Evolutionary conservation across 2,797 vertebrate species (phyloP).

Genomic region (Sebastes itinus): DNA sequence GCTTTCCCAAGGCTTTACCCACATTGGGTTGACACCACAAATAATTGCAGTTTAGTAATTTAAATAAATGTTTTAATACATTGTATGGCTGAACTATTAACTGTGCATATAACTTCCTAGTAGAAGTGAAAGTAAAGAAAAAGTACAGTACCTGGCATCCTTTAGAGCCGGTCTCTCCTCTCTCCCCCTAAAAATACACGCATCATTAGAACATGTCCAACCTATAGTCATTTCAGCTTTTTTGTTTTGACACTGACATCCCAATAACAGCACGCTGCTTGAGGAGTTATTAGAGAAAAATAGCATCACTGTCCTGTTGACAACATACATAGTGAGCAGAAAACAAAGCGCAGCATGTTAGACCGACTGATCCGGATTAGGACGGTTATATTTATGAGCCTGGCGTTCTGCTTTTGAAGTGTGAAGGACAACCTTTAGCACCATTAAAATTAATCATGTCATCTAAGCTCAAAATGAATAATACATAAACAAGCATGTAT

Average conservation of each 20-base stretch:
- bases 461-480: slow-evolving; percentile 47
- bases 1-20: not conserved
- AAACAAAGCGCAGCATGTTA: not conserved
- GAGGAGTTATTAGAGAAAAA: not conserved
- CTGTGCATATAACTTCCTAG: not conserved
- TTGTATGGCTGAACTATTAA: not conserved
- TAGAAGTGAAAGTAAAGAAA: not conserved
- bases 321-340: not conserved
- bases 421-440: slow-evolving; percentile 54
- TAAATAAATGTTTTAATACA: not conserved
- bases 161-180: slow-evolving; percentile 69
- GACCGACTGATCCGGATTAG: not conserved
- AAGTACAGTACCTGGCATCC: slow-evolving; percentile 73
- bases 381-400: not conserved
- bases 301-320: not conserved
- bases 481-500: slow-evolving; percentile 41
- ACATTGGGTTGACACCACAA: not conserved
- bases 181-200: slow-evolving; percentile 73
- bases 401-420: slow-evolving; percentile 10
- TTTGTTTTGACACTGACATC: not conserved
- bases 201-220: not conserved
- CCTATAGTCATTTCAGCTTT: not conserved
- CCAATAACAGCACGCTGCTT: not conserved
- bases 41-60: not conserved
- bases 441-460: slow-evolving; percentile 47